Evolutionary conservation across 2,113 vertebrate genomes (phyloP).

Genomic region (Calypte anna): DNA sequence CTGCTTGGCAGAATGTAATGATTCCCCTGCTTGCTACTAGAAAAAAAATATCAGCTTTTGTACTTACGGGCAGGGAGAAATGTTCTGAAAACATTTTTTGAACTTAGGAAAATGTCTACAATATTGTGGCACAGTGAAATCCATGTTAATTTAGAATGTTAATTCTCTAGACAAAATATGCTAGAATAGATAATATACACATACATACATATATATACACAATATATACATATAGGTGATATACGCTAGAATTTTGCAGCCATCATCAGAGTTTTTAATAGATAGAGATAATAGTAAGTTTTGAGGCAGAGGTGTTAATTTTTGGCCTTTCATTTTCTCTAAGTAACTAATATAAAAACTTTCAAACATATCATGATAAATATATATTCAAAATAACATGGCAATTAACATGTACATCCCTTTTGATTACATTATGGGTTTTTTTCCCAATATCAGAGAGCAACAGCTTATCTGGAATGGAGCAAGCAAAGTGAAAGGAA

Average conservation of each 20-base stretch:
- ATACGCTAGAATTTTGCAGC: not conserved
- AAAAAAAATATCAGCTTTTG: constrained; percentile 23
- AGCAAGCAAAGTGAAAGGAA: not conserved
- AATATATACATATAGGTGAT: not conserved
- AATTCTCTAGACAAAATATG: not conserved
- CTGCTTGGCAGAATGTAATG: not conserved
- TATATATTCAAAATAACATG: not conserved
- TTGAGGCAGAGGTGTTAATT: not conserved
- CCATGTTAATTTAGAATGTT: not conserved
- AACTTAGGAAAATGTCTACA: not conserved
- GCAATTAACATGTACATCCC: not conserved
- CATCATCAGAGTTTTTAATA: not conserved
- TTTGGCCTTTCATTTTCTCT: not conserved
- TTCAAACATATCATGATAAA: not conserved
- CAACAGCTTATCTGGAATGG: not conserved
- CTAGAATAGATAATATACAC: not conserved
- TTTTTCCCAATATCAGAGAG: not conserved
- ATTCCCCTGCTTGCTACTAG: not conserved
- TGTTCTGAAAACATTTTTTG: not conserved
- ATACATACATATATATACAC: too few relatives aligned
- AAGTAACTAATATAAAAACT: not conserved
- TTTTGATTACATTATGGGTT: not conserved
- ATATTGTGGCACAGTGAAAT: not conserved
- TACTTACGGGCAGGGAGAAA: not conserved
- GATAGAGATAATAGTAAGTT: not conserved